A percentile compares a stretch with the other conserved stretches of the same genome.
These are phyloP conservation scores for Hepsetus odoe DNA, from an alignment of 2,113 vertebrate species.

Conservation along the genomic window DNA sequence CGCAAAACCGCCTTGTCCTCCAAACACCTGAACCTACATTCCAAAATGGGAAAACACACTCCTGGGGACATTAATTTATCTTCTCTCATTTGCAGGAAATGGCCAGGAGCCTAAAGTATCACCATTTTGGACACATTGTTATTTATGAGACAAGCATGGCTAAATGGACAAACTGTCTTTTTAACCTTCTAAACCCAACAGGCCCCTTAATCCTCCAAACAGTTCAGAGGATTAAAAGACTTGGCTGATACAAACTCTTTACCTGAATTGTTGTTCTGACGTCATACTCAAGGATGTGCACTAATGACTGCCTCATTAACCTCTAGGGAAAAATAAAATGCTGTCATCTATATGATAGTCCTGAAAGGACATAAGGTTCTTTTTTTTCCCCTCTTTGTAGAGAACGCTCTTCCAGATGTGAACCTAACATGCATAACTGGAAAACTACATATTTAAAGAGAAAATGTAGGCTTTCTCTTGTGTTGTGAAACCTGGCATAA, in stretches of 20 bases:
- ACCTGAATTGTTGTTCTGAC: conserved; percentile 22
- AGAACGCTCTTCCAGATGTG: conserved; percentile 51
- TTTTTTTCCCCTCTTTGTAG: conserved; percentile 1
- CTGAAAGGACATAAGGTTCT: conserved; percentile 9
- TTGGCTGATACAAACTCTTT: conserved; percentile 1
- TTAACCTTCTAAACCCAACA: not conserved
- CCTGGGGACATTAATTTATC: not conserved
- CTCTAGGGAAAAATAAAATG: conserved; percentile 15
- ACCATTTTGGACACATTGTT: conserved; percentile 17
- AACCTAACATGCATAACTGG: conserved; percentile 45
- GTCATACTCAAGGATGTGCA: conserved; percentile 20
- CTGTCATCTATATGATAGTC: conserved; percentile 43
- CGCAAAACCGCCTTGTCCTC: not conserved
- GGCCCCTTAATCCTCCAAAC: not conserved
- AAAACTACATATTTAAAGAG: conserved; percentile 49
- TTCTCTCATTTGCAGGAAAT: not conserved
- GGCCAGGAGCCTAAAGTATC: not conserved
- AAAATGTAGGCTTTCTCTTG: conserved; percentile 37
- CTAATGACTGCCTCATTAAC: conserved; percentile 10
- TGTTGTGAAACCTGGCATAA: conserved; percentile 48
- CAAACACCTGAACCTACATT: conserved; percentile 10
- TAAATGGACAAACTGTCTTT: conserved; percentile 17
- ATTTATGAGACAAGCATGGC: not conserved
- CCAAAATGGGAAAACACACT: not conserved
- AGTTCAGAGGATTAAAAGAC: not conserved